Percentiles rank a stretch among this genome's conserved stretches.
Conservation (phyloP, 2,113 vertebrate genomes). For the Lamprologus sp. region DNA sequence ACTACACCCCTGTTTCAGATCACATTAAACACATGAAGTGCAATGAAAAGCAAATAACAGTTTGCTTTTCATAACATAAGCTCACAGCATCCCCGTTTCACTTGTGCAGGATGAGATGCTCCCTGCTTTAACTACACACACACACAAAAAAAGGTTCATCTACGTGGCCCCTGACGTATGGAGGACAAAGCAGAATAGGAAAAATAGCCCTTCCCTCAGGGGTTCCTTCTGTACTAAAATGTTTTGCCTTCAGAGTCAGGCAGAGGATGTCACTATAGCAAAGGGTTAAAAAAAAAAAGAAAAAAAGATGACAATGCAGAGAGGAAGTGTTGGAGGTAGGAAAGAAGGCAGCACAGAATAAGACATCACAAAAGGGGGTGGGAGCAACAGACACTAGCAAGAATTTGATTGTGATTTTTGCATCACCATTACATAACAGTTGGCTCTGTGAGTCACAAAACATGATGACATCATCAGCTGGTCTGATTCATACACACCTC, state of each 20-base stretch:
- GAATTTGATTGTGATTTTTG: slow-evolving; percentile 27
- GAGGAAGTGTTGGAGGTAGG: neutral
- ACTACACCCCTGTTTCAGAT: neutral
- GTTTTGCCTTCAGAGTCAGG: slow-evolving; percentile 3
- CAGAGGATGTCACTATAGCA: neutral
- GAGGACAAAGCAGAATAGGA: neutral
- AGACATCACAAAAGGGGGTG: neutral
- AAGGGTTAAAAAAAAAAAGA: neutral
- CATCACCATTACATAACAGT: slow-evolving; percentile 65
- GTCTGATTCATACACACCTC: slow-evolving; percentile 38
- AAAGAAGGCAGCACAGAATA: neutral
- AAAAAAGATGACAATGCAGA: neutral
- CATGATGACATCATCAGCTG: slow-evolving; percentile 26
- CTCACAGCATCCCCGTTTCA: neutral
- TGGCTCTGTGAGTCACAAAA: slow-evolving; percentile 54
- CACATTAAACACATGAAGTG: neutral
- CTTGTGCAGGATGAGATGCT: neutral
- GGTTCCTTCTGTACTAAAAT: neutral
- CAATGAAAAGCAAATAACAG: neutral
- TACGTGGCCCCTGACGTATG: neutral
- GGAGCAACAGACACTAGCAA: slow-evolving; percentile 8
- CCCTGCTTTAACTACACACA: neutral
- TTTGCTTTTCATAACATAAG: neutral
- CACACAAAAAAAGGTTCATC: neutral
- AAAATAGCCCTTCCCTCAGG: neutral